Evolutionary conservation across 2,797 vertebrate genomes (phyloP).

Genomic region (Lagocephalus sceleratus): DNA sequence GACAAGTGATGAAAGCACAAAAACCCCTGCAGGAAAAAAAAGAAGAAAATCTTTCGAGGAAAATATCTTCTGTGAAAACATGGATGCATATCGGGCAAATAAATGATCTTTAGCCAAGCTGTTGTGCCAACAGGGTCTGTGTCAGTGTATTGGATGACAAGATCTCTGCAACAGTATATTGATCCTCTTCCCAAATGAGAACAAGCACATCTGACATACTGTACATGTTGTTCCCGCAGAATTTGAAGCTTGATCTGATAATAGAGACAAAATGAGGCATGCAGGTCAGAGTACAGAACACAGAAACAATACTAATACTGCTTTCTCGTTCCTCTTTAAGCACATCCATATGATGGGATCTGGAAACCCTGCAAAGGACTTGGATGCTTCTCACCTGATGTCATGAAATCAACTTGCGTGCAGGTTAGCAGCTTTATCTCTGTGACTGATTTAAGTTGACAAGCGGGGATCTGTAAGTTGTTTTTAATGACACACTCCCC

Average conservation of each 20-base stretch:
- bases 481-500: slow-evolving; percentile 11
- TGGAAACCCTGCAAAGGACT: too few relatives aligned
- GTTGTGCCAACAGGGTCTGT: slow-evolving; percentile 24
- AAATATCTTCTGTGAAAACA: slow-evolving; percentile 1
- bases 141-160: slow-evolving; percentile 13
- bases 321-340: too few relatives aligned
- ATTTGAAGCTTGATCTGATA: too few relatives aligned
- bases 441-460: slow-evolving; percentile 24
- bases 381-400: slow-evolving; percentile 4
- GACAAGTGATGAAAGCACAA: slow-evolving; percentile 21
- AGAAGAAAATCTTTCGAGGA: background rate
- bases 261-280: too few relatives aligned
- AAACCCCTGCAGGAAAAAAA: background rate
- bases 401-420: slow-evolving; percentile 24
- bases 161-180: slow-evolving; percentile 10
- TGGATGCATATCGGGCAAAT: slow-evolving; percentile 1
- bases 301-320: too few relatives aligned
- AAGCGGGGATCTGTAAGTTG: slow-evolving; percentile 11
- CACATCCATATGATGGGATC: too few relatives aligned
- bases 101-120: slow-evolving; percentile 11
- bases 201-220: background rate
- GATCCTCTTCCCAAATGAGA: slow-evolving; percentile 17
- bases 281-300: too few relatives aligned
- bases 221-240: background rate
- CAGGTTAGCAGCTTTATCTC: slow-evolving; percentile 5